Percentiles rank a stretch among this genome's conserved stretches.
These are phyloP conservation scores for Aphyosemion australe DNA, from an alignment of 2,113 vertebrate genomes.

Conservation along the genomic window DNA sequence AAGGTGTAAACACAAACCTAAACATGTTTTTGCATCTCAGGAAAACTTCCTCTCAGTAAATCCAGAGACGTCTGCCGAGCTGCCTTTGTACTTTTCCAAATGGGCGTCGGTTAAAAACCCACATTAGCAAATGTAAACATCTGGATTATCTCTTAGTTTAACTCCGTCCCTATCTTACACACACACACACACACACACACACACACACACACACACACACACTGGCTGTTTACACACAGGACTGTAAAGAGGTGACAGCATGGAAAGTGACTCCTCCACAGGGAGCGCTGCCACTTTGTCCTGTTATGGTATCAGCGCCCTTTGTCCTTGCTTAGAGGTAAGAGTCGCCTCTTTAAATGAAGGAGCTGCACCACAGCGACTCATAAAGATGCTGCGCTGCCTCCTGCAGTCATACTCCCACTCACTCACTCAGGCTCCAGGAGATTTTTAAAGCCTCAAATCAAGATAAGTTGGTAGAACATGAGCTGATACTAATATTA, in stretches of 20 bases:
- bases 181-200: background rate
- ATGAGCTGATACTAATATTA: conserved; percentile 1
- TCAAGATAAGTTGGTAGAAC: background rate
- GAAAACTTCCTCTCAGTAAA: conserved; percentile 1
- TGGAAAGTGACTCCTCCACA: conserved; percentile 55
- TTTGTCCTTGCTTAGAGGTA: conserved; percentile 2
- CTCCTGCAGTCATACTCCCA: background rate
- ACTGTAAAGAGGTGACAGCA: conserved; percentile 41
- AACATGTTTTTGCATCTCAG: conserved; percentile 14
- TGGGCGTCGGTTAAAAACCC: background rate
- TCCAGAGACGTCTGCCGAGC: background rate
- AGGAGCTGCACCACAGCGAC: background rate
- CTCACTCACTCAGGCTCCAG: background rate
- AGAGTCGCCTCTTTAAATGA: background rate
- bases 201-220: background rate
- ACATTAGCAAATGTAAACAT: conserved; percentile 2
- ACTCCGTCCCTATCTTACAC: conserved; percentile 1
- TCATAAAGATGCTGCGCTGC: background rate
- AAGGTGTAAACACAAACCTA: conserved; percentile 13
- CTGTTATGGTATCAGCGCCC: conserved; percentile 43
- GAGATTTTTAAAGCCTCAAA: background rate
- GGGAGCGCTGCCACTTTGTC: conserved; percentile 48
- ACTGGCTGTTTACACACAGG: conserved; percentile 28
- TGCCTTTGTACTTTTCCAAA: background rate
- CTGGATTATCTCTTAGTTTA: conserved; percentile 5